Percentiles rank a stretch among this genome's conserved stretches.
Conservation (phyloP, 2,888 invertebrate genomes). For the Lumbricus terrestris region DNA sequence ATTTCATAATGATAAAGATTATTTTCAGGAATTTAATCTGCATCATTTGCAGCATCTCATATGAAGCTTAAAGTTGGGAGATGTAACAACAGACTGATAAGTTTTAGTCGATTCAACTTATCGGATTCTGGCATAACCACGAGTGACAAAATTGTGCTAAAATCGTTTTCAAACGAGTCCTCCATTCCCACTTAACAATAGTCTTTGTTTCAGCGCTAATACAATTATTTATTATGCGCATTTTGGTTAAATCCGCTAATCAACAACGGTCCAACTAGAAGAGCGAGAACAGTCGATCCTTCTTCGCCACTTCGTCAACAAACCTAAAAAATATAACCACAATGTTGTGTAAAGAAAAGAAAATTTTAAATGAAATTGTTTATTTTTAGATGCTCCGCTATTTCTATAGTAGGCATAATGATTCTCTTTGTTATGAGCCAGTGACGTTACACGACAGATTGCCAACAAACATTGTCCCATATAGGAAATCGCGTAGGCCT, state of each 20-base stretch:
- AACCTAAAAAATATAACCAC: slow-evolving; percentile 27
- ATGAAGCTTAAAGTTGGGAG: neutral
- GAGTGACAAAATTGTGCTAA: too few species aligned
- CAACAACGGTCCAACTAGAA: slow-evolving; percentile 28
- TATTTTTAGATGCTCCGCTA: neutral
- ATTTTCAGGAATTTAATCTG: neutral
- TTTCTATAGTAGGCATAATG: too few species aligned
- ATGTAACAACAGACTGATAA: neutral
- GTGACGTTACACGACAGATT: too few species aligned
- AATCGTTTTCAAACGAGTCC: neutral
- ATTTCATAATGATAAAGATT: too few species aligned
- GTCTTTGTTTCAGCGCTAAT: neutral
- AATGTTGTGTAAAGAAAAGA: neutral
- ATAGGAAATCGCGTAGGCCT: too few species aligned
- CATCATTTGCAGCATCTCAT: neutral
- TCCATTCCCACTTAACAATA: neutral
- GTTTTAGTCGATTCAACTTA: neutral
- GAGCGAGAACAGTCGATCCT: slow-evolving; percentile 38
- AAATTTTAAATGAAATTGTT: neutral
- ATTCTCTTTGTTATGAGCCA: too few species aligned
- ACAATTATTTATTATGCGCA: too few species aligned
- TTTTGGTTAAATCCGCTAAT: neutral
- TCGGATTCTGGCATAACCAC: neutral
- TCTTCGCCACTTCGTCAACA: slow-evolving; percentile 38
- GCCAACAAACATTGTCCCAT: too few species aligned